phyloP scores from a whole-genome alignment of 2,113 vertebrate species.

The Atherinomorus stipes region DNA sequence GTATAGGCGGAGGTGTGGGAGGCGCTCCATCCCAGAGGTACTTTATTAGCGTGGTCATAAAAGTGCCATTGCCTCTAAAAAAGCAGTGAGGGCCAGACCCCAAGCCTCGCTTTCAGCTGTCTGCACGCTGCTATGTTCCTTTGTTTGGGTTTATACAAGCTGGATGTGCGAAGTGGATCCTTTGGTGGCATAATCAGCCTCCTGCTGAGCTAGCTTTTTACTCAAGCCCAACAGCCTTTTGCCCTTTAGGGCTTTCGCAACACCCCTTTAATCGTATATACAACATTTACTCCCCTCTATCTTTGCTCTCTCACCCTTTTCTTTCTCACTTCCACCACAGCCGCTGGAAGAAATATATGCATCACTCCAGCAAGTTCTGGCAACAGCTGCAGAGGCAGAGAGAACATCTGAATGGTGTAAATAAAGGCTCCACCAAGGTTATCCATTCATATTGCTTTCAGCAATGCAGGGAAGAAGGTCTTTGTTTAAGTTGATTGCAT shows the following conservation, averaged over 20 bases:
- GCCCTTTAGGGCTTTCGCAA: constrained; percentile 61
- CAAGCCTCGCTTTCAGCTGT: constrained; percentile 54
- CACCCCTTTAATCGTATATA: constrained; percentile 57
- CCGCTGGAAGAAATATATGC: constrained; percentile 29
- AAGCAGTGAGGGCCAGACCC: constrained; percentile 44
- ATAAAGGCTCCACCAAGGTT: constrained; percentile 72
- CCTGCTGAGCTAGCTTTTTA: constrained; percentile 78
- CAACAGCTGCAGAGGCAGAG: constrained; percentile 72
- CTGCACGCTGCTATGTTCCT: constrained; percentile 52
- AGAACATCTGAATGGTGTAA: constrained; percentile 56
- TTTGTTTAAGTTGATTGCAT: constrained; percentile 78
- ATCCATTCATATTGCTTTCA: constrained; percentile 71
- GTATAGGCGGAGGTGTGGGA: constrained; percentile 67
- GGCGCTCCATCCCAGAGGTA: constrained; percentile 64
- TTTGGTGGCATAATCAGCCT: constrained; percentile 76
- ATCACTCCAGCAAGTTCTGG: constrained; percentile 56
- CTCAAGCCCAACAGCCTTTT: constrained; percentile 67
- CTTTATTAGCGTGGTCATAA: constrained; percentile 79
- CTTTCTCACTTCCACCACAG: constrained; percentile 21
- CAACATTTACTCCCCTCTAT: constrained; percentile 66
- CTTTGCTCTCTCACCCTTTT: constrained; percentile 37
- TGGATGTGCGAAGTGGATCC: constrained; percentile 76
- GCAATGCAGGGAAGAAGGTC: constrained; percentile 58
- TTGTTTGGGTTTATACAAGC: constrained; percentile 77
- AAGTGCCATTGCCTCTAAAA: constrained; percentile 72